These are phyloP conservation scores for Pseudorasbora parva DNA, from an alignment of 2,113 vertebrate genomes.

Conservation along the genomic window DNA sequence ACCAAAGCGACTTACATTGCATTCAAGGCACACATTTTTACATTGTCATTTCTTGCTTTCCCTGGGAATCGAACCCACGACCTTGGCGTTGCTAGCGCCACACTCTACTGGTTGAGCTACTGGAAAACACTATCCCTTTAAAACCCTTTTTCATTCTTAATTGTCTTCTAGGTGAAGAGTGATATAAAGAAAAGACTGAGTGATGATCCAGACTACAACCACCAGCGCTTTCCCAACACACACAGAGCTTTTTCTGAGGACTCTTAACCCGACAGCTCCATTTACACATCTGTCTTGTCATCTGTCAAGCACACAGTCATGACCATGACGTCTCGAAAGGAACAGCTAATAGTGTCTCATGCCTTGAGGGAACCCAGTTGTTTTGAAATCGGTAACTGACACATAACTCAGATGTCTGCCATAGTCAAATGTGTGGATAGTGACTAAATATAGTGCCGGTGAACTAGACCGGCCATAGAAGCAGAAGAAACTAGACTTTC, in stretches of 20 bases:
- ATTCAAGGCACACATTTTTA: too few species aligned
- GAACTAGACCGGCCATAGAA: conserved; percentile 4
- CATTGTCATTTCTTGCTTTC: too few species aligned
- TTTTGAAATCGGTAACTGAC: neutral
- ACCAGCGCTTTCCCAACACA: conserved; percentile 83
- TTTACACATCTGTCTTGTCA: neutral
- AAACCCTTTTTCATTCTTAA: neutral
- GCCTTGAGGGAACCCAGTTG: neutral
- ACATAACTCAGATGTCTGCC: neutral
- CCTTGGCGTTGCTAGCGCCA: too few species aligned
- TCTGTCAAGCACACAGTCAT: neutral
- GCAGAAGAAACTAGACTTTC: conserved; percentile 4
- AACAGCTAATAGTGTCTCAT: neutral
- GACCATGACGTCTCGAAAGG: neutral
- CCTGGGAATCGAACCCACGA: too few species aligned
- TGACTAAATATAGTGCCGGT: conserved; percentile 27
- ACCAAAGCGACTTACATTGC: too few species aligned
- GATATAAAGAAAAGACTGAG: conserved; percentile 81
- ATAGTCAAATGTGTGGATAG: conserved; percentile 11
- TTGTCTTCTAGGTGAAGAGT: conserved; percentile 75
- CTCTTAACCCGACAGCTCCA: conserved; percentile 58
- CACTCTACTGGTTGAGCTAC: too few species aligned
- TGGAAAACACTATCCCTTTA: too few species aligned
- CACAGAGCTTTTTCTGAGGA: conserved; percentile 81
- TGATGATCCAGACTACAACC: conserved; percentile 80